These are phyloP conservation scores for Physella acuta DNA, from an alignment of 1,140 invertebrate species.

Conservation along the genomic window DNA sequence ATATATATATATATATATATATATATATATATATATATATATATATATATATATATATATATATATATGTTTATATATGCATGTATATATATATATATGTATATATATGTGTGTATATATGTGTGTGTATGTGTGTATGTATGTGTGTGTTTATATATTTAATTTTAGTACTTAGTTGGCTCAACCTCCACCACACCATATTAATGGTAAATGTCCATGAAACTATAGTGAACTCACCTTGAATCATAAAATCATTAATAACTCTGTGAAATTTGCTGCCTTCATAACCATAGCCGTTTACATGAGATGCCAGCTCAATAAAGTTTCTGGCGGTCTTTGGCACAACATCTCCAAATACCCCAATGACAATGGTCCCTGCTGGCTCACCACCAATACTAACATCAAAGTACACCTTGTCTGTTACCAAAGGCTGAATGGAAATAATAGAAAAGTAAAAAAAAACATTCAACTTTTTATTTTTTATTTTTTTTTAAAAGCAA, in stretches of 20 bases:
- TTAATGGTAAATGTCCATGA: no score
- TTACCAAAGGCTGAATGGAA: conserved; percentile 28
- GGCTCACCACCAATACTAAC: conserved; percentile 42
- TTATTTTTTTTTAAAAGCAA: neutral
- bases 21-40: no score
- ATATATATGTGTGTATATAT: no score
- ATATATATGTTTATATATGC: no score
- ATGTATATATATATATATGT: no score
- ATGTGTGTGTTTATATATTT: no score
- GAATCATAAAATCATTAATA: conserved; percentile 58
- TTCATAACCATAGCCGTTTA: conserved; percentile 46
- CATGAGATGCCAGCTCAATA: conserved; percentile 35
- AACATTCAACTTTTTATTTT: neutral
- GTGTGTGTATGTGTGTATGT: no score
- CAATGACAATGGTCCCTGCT: conserved; percentile 50
- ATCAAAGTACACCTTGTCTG: conserved; percentile 50
- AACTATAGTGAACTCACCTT: conserved; percentile 54
- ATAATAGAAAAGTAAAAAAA: neutral
- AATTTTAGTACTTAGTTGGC: no score
- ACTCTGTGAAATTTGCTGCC: conserved; percentile 56
- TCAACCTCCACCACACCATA: no score
- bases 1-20: no score
- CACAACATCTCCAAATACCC: conserved; percentile 51
- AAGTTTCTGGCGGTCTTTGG: conserved; percentile 56
- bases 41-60: no score